Base-by-base conservation (phyloP, 1,140 invertebrate genomes). In the Portunus trituberculatus region DNA sequence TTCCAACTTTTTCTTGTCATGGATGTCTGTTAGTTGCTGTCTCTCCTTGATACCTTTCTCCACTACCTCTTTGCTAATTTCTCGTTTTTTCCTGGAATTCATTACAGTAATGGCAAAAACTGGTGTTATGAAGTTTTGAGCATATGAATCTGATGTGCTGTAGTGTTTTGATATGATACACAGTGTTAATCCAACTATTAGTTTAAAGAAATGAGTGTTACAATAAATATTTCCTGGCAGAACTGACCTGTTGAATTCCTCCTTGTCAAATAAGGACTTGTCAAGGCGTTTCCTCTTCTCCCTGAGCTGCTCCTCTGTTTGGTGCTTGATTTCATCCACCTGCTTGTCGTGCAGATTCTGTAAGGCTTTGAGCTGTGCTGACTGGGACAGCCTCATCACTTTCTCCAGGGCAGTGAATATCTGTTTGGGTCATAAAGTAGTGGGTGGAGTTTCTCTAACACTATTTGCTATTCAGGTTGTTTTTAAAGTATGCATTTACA, bases 251-350 rank as follows among this genome's bases (percentile, higher is more conserved):
- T 98, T 98, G 95, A 99, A 97, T 97, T 99, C 99, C 96, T 99
- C 98, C 96, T 99, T 98, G 96, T 99, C 99, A 96, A 98, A 98
- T 96, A 98, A 98, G 95, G 98, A 98, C 96, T 98, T 98, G 25
- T 98, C 97, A 89, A 99, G 97, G 48, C 97, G 98, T 97, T 99
- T 99, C 82, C 99, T 98, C 97, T 99, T 98, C 91, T 98, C 98
- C 96, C 98, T 98, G 93, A 98, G 98, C 95, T 98, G 98, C 32
- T 98, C 98, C 96, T 99, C 98, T 95, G 99, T 97, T 96, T 98
- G 98, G 96, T 98, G 98, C 97, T 99, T 98, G 25, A 99, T 98
- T 96, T 99, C 98, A 59, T 98, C 98, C 31, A 98, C 98, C 96
- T 98, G 98, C 90, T 98, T 97, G 96, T 99, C 98, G 88, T 98